Percentiles rank a stretch among this genome's conserved stretches.
These are phyloP conservation scores for Gymnoscopelus braueri DNA, from an alignment of 2,797 vertebrate species.

Conservation along the genomic window DNA sequence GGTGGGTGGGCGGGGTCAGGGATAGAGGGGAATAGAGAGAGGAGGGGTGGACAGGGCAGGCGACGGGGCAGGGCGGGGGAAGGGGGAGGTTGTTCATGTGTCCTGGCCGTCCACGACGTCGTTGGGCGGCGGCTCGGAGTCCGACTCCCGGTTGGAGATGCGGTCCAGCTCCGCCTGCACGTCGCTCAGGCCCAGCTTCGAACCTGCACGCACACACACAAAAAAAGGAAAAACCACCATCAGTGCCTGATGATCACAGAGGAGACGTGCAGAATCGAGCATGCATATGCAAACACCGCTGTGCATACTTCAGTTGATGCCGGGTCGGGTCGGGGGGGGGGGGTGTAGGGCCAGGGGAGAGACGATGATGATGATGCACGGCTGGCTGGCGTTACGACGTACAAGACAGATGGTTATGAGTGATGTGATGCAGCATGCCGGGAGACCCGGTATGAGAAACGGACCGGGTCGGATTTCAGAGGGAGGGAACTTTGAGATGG, in stretches of 20 bases:
- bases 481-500: not conserved
- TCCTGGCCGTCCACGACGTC: constrained; percentile 79
- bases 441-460: not conserved
- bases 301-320: constrained; percentile 1
- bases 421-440: constrained; percentile 61
- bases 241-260: not conserved
- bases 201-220: constrained; percentile 78
- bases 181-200: constrained; percentile 95
- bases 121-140: constrained; percentile 84
- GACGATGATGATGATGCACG: constrained; percentile 27
- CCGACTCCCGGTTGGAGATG: constrained; percentile 93
- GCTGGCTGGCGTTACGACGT: constrained; percentile 32
- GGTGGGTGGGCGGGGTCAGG: constrained; percentile 33
- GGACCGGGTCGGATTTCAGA: not conserved
- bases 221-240: too few species aligned
- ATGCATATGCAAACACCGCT: not conserved
- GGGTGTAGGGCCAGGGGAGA: not conserved
- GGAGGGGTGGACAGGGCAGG: not conserved
- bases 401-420: constrained; percentile 31
- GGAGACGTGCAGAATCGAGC: not conserved
- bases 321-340: not conserved
- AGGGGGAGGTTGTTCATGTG: constrained; percentile 87
- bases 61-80: constrained; percentile 76
- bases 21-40: not conserved
- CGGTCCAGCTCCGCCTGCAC: constrained; percentile 98